These are phyloP conservation scores for Petrolisthes manimaculis DNA, from an alignment of 2,888 invertebrate species.

Conservation along the genomic window DNA sequence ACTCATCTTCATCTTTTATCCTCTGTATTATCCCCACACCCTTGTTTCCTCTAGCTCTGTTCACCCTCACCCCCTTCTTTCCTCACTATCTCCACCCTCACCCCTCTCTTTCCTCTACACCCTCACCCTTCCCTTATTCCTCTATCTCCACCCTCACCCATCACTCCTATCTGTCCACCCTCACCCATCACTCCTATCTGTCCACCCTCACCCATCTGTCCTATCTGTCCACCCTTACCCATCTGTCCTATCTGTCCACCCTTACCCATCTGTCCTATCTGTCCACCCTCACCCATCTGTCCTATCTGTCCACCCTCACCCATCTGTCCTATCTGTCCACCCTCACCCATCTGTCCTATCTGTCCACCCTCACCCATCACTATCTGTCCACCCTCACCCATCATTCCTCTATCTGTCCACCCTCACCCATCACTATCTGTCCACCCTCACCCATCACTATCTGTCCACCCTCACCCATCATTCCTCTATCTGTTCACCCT, in stretches of 20 bases:
- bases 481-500: background rate
- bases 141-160: background rate
- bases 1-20: background rate
- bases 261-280: no score
- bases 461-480: background rate
- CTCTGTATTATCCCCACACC: background rate
- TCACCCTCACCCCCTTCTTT: background rate
- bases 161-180: background rate
- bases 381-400: background rate
- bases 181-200: background rate
- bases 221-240: background rate
- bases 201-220: background rate
- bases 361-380: background rate
- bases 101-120: background rate
- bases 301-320: background rate
- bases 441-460: background rate
- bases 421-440: background rate
- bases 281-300: background rate
- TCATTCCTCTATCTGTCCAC: background rate
- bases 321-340: background rate
- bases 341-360: background rate
- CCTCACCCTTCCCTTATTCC: background rate
- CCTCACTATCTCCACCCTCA: background rate
- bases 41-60: background rate
- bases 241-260: background rate